These are phyloP conservation scores for Druon quercuslanigerum DNA, from an alignment of 1,140 invertebrate genomes.

Conservation along the genomic window DNA sequence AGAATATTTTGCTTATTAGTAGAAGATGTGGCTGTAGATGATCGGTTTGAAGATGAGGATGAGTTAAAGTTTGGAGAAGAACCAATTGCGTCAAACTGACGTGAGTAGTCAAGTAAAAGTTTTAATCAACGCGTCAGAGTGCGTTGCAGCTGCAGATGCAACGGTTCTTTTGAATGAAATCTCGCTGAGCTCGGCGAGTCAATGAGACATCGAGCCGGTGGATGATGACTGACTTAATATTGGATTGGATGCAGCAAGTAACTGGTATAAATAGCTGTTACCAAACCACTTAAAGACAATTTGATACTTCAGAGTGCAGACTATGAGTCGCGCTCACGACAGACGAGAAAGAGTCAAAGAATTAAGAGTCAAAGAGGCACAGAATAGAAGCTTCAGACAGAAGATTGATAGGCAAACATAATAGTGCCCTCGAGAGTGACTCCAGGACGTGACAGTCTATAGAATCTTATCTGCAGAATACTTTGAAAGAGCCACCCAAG, in stretches of 20 bases:
- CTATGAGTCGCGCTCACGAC: constrained; percentile 12
- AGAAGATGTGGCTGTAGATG: no score
- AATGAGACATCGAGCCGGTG: constrained; percentile 32
- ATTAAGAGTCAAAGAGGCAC: constrained; percentile 6
- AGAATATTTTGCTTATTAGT: no score
- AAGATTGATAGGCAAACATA: constrained; percentile 27
- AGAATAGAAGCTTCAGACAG: constrained; percentile 2
- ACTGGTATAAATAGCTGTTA: constrained; percentile 63
- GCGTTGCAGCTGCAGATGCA: not conserved
- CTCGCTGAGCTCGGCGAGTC: not conserved
- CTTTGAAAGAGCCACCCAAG: constrained; percentile 3
- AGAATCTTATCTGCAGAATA: constrained; percentile 17
- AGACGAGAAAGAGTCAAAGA: constrained; percentile 5
- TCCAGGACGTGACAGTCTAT: constrained; percentile 21
- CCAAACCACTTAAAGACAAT: constrained; percentile 57
- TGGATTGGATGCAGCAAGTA: constrained; percentile 56
- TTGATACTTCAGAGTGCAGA: constrained; percentile 32
- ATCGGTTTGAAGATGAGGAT: no score
- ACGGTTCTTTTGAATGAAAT: constrained; percentile 8
- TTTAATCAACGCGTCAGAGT: no score
- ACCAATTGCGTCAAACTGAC: no score
- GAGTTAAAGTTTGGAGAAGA: no score
- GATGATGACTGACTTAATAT: constrained; percentile 62
- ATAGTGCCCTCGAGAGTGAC: constrained; percentile 18
- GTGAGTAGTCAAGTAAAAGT: no score